These are phyloP conservation scores for Glomeris maerens DNA, from an alignment of 1,140 invertebrate genomes.

Conservation along the genomic window DNA sequence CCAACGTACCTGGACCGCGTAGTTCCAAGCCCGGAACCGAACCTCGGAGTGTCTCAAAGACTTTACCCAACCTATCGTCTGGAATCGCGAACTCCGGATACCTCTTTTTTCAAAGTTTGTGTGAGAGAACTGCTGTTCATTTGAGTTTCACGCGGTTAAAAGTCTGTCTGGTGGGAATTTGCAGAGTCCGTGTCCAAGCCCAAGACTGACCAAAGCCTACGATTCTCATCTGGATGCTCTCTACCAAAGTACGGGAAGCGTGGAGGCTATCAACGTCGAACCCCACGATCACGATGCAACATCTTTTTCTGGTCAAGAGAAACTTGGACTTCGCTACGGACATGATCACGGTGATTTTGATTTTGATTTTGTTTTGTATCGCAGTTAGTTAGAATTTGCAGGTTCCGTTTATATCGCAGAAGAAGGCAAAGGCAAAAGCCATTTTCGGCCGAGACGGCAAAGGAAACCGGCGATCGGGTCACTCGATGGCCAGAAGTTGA, in stretches of 20 bases:
- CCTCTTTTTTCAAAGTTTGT: neutral
- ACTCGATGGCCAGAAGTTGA: constrained; percentile 28
- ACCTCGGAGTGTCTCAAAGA: too few species aligned
- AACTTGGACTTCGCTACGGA: neutral
- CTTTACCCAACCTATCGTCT: neutral
- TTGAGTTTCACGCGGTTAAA: neutral
- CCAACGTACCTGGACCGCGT: too few species aligned
- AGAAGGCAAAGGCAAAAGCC: constrained; percentile 19
- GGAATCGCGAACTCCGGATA: neutral
- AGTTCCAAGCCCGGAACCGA: too few species aligned
- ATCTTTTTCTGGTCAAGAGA: neutral
- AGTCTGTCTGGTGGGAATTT: too few species aligned
- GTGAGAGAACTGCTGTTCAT: neutral
- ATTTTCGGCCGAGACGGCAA: constrained; percentile 30
- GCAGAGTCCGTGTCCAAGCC: neutral
- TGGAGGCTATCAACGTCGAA: neutral
- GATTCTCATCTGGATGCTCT: neutral
- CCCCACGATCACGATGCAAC: neutral
- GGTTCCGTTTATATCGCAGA: constrained; percentile 16
- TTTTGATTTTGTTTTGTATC: neutral
- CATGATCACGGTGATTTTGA: constrained; percentile 6
- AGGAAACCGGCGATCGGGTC: constrained; percentile 31
- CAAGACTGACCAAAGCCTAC: neutral
- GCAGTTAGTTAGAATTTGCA: neutral
- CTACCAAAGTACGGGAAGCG: constrained; percentile 5